A percentile compares a stretch with the other conserved stretches of the same genome.
Conservation (phyloP, 92 coral and sea anemone genomes). For the Umimayanthus chanpuru region DNA sequence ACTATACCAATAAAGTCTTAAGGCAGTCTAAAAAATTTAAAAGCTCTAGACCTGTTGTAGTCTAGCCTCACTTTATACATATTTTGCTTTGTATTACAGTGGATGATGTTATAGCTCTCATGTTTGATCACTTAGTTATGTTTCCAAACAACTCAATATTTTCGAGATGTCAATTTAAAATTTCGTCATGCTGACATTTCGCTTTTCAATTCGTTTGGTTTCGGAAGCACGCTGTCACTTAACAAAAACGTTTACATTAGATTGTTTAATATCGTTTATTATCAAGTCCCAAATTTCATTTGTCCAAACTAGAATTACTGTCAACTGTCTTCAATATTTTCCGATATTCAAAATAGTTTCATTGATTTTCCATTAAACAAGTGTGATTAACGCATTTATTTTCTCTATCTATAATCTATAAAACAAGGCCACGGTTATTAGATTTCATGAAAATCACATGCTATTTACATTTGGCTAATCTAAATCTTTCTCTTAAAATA, state of each 20-base stretch:
- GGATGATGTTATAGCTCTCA: no score
- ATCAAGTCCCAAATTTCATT: neutral
- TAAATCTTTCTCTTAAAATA: constrained; percentile 9
- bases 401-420: neutral
- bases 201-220: neutral
- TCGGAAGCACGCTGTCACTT: constrained; percentile 21
- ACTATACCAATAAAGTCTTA: no score
- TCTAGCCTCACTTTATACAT: no score
- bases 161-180: neutral
- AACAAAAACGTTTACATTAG: neutral
- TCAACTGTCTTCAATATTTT: neutral
- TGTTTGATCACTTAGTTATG: no score
- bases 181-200: neutral
- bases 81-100: no score
- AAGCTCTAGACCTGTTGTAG: no score
- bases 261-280: neutral
- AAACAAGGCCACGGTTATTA: neutral
- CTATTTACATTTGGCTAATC: constrained; percentile 26
- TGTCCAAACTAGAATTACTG: neutral
- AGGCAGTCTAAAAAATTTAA: no score
- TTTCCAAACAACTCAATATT: neutral
- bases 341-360: neutral
- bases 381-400: neutral
- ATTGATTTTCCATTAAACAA: no score
- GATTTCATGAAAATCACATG: neutral